These are phyloP conservation scores for Macropis europaea DNA, from an alignment of 2,888 invertebrate species.

Conservation along the genomic window DNA sequence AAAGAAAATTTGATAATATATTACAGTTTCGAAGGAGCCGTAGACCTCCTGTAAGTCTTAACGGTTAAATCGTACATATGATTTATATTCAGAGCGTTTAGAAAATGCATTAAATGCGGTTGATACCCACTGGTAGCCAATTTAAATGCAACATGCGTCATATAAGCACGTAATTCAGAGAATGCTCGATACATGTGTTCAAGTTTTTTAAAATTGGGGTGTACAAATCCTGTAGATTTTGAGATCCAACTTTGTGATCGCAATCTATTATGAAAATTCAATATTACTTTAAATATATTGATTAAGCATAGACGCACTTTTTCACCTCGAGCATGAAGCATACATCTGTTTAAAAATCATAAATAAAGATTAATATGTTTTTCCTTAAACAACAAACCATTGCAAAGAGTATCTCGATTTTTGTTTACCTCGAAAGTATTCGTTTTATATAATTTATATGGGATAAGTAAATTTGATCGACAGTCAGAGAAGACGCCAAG, in stretches of 20 bases:
- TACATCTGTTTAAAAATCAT: conserved; percentile 80
- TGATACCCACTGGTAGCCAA: conserved; percentile 86
- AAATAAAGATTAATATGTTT: background rate
- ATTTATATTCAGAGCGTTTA: conserved; percentile 86
- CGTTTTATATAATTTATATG: conserved; percentile 89
- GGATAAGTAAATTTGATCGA: conserved; percentile 87
- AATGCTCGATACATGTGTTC: conserved; percentile 84
- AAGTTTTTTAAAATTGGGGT: conserved; percentile 83
- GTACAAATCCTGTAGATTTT: conserved; percentile 81
- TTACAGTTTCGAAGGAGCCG: background rate
- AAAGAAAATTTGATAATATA: background rate
- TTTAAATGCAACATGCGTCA: conserved; percentile 84
- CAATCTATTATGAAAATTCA: conserved; percentile 86
- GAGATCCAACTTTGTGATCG: conserved; percentile 83
- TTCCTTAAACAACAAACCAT: no score
- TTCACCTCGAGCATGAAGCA: conserved; percentile 86
- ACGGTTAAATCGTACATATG: conserved; percentile 74
- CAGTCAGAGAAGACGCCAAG: conserved; percentile 83
- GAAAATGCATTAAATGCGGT: conserved; percentile 84
- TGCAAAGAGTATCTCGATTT: no score
- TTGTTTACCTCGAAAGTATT: conserved; percentile 83
- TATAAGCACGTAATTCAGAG: conserved; percentile 83
- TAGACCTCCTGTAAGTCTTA: conserved; percentile 19
- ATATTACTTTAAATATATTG: conserved; percentile 86
- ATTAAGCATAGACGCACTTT: conserved; percentile 86